Base-by-base conservation (phyloP, 92 coral and sea anemone species). In the Actinernus sp. region DNA sequence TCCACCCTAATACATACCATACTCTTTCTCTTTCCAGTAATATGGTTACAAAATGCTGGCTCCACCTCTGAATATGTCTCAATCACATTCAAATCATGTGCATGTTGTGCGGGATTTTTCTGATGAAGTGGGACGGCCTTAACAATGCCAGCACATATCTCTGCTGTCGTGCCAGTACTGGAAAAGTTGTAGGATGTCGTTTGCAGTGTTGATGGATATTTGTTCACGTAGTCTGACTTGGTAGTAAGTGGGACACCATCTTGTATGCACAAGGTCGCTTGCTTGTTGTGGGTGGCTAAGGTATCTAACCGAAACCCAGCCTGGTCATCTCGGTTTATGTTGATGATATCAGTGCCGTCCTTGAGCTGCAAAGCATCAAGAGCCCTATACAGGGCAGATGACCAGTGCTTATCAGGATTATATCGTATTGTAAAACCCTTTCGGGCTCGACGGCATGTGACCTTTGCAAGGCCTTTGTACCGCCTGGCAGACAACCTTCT, bases 261-360 rank as follows among this genome's bases (percentile, higher is more conserved):
- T 10, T 11, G 9, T 0, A 76, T 58, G 53, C 80, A 84, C 12
- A 76, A 63, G 2, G 76, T 55, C 3, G 84, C 75, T 33, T 62
- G 80, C 44, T 49, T 54, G 44, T 40, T 77, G 61, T 85, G 86
- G 16, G 86, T 85, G 11, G 82, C 55, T 0, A 58, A 22, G 8
- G 91, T 77, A 34, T 84, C 91, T 17, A 78, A 40, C 72, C 91
- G 65, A n/a, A n/a, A n/a, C n/a, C n/a, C n/a, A n/a, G n/a, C n/a
- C n/a, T n/a, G n/a, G n/a, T n/a, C n/a, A n/a, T 78, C 91, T 17
- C 91, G 49, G 43, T 71, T 85, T 3, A 85, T 13, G 28, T 21
- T 70, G 1, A 85, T 1, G 0, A 29, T 71, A 33, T 85, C 82
- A 9, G 55, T 79, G 3, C 92, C 92, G 61, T 81, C 88, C 27